Percentiles rank a stretch among this genome's conserved stretches.
phyloP scores from a whole-genome alignment of 2,888 invertebrate genomes.

The Ceraclea dissimilis region DNA sequence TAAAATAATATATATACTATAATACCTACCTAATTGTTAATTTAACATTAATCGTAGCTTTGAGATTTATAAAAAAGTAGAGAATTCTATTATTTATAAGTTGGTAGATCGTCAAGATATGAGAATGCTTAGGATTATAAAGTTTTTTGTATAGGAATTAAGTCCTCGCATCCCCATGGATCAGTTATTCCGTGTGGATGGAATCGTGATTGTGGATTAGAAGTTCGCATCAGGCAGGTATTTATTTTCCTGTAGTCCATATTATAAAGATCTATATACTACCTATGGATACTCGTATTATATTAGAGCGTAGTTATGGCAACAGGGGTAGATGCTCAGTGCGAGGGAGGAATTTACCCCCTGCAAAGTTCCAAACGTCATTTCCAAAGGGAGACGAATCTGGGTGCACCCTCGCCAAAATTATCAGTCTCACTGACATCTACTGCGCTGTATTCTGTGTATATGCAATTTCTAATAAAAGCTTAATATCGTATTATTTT shows the following conservation, averaged over 20 bases:
- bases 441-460: neutral
- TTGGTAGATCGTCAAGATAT: too few relatives aligned
- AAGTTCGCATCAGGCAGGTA: neutral
- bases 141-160: too few relatives aligned
- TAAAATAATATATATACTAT: too few relatives aligned
- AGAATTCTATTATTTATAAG: too few relatives aligned
- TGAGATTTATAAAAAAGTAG: too few relatives aligned
- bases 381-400: neutral
- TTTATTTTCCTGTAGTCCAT: neutral
- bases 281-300: neutral
- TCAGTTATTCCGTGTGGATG: too few relatives aligned
- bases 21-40: too few relatives aligned
- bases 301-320: conserved; percentile 1
- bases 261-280: neutral
- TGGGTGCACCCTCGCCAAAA: neutral
- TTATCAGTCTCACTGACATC: neutral
- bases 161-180: too few relatives aligned
- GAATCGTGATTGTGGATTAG: neutral
- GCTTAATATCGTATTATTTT: too few relatives aligned
- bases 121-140: too few relatives aligned
- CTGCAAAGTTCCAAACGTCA: neutral
- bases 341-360: conserved; percentile 1
- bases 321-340: neutral
- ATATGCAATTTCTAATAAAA: too few relatives aligned
- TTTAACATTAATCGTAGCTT: too few relatives aligned